These are phyloP conservation scores for Carduelis carduelis DNA, from an alignment of 2,797 vertebrate genomes.

Conservation along the genomic window DNA sequence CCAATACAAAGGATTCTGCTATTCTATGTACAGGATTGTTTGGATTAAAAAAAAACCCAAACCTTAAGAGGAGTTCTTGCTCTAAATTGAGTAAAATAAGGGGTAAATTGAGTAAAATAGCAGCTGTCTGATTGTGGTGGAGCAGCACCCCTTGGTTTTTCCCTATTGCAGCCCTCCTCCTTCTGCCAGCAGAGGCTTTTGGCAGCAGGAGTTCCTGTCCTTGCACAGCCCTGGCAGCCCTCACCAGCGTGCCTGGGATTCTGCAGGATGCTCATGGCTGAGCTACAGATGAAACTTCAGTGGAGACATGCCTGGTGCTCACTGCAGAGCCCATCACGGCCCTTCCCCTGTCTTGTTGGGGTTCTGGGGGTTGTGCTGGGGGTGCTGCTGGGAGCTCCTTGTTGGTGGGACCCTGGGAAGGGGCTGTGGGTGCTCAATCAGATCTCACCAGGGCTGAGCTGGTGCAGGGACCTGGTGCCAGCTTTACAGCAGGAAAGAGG, in stretches of 20 bases:
- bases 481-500: background rate
- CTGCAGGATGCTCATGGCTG: rapidly evolving
- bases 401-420: background rate
- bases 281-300: background rate
- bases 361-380: background rate
- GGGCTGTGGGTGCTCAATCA: background rate
- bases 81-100: background rate
- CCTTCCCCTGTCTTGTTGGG: background rate
- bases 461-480: background rate
- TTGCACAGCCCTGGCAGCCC: background rate
- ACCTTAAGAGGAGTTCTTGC: rapidly evolving
- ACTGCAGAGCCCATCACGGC: background rate
- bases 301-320: background rate
- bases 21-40: background rate
- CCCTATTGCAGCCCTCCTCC: background rate
- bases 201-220: rapidly evolving
- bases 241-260: rapidly evolving
- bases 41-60: background rate
- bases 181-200: background rate
- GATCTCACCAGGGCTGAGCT: background rate
- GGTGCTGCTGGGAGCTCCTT: background rate
- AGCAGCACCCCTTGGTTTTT: background rate
- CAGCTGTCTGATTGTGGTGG: background rate
- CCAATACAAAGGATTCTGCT: background rate
- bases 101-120: background rate